Evolutionary conservation across 2,113 vertebrate genomes (phyloP).

Genomic region (Motacilla tschutschensis): DNA sequence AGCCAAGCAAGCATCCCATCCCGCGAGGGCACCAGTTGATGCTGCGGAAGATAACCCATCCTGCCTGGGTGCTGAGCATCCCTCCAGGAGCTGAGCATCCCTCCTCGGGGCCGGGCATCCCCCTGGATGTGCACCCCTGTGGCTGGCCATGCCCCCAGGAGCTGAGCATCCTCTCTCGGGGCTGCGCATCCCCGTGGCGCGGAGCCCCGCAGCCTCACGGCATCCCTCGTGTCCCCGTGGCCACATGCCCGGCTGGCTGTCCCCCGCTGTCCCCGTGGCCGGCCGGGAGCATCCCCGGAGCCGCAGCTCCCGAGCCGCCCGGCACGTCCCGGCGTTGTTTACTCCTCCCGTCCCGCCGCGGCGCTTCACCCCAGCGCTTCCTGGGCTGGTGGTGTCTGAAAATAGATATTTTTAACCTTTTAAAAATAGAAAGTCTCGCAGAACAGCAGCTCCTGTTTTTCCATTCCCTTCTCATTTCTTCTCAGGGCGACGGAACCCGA

Average conservation of each 20-base stretch:
- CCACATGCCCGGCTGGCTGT: accelerated
- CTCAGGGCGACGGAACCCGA: background rate
- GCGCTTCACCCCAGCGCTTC: conserved; percentile 22
- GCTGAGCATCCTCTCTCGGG: background rate
- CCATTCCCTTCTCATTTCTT: conserved; percentile 39
- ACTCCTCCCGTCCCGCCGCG: background rate
- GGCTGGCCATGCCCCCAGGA: background rate
- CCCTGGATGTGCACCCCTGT: too few relatives aligned
- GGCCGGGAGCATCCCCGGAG: background rate
- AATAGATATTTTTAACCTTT: conserved; percentile 48
- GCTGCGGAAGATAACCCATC: background rate
- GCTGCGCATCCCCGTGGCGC: accelerated
- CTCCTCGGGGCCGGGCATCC: background rate
- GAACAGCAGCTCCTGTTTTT: conserved; percentile 42
- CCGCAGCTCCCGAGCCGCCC: accelerated
- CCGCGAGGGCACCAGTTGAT: accelerated
- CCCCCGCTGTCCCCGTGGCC: background rate
- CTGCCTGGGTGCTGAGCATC: background rate
- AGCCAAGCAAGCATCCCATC: background rate
- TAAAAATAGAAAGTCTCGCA: conserved; percentile 48
- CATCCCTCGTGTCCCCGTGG: accelerated
- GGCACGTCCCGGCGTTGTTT: background rate
- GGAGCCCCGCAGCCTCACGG: accelerated
- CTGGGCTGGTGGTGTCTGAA: conserved; percentile 42
- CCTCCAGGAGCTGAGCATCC: background rate